A percentile compares a stretch with the other conserved stretches of the same genome.
Conservation (phyloP, 1,140 invertebrate genomes). For the Drosophila punjabiensis region DNA sequence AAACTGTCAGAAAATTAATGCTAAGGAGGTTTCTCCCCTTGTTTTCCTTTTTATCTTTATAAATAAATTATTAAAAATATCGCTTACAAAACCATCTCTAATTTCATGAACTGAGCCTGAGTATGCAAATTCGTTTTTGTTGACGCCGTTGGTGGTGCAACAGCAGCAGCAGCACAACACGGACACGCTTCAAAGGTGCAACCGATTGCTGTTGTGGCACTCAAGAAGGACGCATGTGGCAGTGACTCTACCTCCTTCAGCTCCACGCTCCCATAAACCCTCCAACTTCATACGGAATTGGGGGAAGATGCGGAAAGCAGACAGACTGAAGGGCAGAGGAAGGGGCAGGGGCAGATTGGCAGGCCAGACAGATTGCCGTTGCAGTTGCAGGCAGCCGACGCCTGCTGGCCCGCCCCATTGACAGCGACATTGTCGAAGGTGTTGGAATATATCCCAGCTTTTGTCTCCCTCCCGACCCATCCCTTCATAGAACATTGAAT, state of each 20-base stretch:
- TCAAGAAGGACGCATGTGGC: constrained; percentile 67
- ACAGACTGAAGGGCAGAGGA: constrained; percentile 3
- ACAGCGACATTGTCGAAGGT: constrained; percentile 70
- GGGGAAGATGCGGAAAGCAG: constrained; percentile 3
- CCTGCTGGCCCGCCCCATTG: constrained; percentile 28
- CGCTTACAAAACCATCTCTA: constrained; percentile 27
- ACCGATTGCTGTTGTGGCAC: constrained; percentile 66
- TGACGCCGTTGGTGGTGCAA: constrained; percentile 63
- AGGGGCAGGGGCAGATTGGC: constrained; percentile 50
- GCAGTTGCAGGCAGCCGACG: constrained; percentile 72
- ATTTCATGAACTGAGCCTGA: constrained; percentile 15
- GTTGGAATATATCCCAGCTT: constrained; percentile 70
- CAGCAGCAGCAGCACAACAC: constrained; percentile 28
- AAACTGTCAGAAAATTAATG: too few species aligned
- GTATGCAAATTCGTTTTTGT: constrained; percentile 43
- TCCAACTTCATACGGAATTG: neutral
- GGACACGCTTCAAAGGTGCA: constrained; percentile 80
- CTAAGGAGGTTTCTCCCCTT: too few species aligned
- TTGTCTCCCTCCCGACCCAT: constrained; percentile 13
- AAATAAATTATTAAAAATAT: constrained; percentile 13
- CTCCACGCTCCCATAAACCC: neutral
- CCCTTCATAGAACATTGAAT: constrained; percentile 70
- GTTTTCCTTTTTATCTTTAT: too few species aligned
- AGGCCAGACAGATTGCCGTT: constrained; percentile 75
- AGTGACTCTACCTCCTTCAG: constrained; percentile 7